Percentiles rank a stretch among this genome's conserved stretches.
Conservation (phyloP, 2,797 vertebrate species). For the Galagoides demidoff region DNA sequence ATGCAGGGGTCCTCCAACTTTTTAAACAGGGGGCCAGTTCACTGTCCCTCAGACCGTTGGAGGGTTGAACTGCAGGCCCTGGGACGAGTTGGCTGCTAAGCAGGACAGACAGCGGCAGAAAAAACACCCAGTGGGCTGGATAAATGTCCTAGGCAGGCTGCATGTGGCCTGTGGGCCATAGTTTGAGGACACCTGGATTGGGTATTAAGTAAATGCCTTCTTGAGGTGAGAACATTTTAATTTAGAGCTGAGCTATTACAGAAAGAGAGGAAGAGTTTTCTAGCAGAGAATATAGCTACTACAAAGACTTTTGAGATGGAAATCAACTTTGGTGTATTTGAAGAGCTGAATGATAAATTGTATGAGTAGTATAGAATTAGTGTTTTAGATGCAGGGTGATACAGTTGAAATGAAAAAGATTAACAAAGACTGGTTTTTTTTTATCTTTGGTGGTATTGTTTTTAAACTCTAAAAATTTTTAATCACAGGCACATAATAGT, state of each 20-base stretch:
- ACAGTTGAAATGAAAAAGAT: not conserved
- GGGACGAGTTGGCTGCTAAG: no score
- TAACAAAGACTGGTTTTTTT: not conserved
- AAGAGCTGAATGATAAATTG: not conserved
- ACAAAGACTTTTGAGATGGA: not conserved
- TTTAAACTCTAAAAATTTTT: not conserved
- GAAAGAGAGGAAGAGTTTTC: not conserved
- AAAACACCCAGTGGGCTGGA: no score
- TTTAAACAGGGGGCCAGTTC: no score
- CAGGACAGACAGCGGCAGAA: no score
- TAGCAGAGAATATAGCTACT: not conserved
- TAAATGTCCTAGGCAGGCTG: no score
- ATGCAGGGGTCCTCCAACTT: not conserved
- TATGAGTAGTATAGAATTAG: not conserved
- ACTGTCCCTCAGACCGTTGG: no score
- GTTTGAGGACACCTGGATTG: not conserved
- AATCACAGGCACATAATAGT: not conserved
- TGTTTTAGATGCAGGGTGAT: not conserved
- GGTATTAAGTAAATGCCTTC: constrained; percentile 7
- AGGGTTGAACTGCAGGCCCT: no score
- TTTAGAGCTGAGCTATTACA: not conserved
- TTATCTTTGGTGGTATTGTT: not conserved
- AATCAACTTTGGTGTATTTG: constrained; percentile 26
- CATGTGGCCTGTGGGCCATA: no score
- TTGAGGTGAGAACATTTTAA: constrained; percentile 20